These are phyloP conservation scores for Coenobita brevimanus DNA, from an alignment of 1,140 invertebrate genomes.

Conservation along the genomic window DNA sequence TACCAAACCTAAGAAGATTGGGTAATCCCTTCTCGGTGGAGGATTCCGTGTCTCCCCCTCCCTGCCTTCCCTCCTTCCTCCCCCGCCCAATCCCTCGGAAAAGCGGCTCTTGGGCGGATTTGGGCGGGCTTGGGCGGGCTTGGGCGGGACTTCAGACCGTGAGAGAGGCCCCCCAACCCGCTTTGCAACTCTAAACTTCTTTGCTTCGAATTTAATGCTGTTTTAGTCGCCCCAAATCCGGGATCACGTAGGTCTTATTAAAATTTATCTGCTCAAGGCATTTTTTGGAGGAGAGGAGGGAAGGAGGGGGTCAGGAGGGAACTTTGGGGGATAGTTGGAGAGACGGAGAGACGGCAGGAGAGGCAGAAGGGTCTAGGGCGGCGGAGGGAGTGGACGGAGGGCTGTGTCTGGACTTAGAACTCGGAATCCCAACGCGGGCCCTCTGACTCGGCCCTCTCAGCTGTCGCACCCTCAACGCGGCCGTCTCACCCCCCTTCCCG, in stretches of 20 bases:
- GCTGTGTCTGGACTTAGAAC: too few relatives aligned
- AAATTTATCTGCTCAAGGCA: constrained; percentile 70
- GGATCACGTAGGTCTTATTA: constrained; percentile 70
- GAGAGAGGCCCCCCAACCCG: constrained; percentile 67
- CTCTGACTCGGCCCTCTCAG: too few relatives aligned
- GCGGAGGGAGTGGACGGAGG: constrained; percentile 22
- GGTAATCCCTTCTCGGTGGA: constrained; percentile 66
- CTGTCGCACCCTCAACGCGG: too few relatives aligned
- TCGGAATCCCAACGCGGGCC: too few relatives aligned
- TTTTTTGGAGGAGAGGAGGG: constrained; percentile 60
- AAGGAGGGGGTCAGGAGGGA: constrained; percentile 1
- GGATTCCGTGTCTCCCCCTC: constrained; percentile 68
- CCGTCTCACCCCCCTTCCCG: too few relatives aligned
- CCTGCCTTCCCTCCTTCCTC: background rate
- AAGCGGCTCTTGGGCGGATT: constrained; percentile 54
- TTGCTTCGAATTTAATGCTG: constrained; percentile 70
- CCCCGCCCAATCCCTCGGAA: too few relatives aligned
- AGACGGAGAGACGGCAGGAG: constrained; percentile 19
- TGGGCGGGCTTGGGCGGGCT: constrained; percentile 54
- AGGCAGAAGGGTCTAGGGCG: constrained; percentile 54
- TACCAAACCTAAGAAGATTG: constrained; percentile 67
- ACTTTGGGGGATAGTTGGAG: constrained; percentile 37
- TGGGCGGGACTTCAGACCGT: constrained; percentile 61
- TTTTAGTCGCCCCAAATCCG: constrained; percentile 69
- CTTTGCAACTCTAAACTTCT: constrained; percentile 69